These are phyloP conservation scores for Alectoris magna DNA, from an alignment of 2,797 vertebrate species.

Conservation along the genomic window DNA sequence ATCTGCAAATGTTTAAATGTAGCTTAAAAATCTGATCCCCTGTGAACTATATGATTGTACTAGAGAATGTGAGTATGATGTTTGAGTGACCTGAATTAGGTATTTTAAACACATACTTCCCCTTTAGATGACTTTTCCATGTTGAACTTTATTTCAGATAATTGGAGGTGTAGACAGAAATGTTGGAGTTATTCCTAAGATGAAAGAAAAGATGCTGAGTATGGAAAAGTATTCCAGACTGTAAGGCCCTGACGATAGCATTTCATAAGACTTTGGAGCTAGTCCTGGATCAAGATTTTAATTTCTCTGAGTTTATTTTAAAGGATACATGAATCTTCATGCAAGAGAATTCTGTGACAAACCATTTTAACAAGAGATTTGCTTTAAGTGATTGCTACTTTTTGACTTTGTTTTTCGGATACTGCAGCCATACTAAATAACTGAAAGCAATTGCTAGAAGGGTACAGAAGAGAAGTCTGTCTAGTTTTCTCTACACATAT, in stretches of 20 bases:
- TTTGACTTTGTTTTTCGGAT: neutral
- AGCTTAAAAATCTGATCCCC: neutral
- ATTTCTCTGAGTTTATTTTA: neutral
- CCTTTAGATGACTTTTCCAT: conserved; percentile 27
- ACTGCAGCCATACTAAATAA: neutral
- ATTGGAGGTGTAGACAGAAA: conserved; percentile 49
- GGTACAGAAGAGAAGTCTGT: conserved; percentile 26
- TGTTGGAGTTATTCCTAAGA: neutral
- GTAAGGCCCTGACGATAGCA: neutral
- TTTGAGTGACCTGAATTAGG: neutral
- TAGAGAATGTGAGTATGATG: neutral
- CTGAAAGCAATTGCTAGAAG: conserved; percentile 39
- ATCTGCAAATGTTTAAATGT: neutral
- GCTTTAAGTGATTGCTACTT: neutral
- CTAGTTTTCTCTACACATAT: conserved; percentile 11
- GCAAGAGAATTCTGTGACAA: neutral
- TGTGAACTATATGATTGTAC: neutral
- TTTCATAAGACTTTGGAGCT: conserved; percentile 4
- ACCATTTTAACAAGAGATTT: neutral
- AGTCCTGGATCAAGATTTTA: neutral
- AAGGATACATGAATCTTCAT: neutral
- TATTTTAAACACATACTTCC: conserved; percentile 1
- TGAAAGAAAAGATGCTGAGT: neutral
- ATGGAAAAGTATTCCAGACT: neutral
- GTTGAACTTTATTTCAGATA: conserved; percentile 37